These are phyloP conservation scores for Chirona hameri DNA, from an alignment of 2,888 invertebrate species.

Conservation along the genomic window DNA sequence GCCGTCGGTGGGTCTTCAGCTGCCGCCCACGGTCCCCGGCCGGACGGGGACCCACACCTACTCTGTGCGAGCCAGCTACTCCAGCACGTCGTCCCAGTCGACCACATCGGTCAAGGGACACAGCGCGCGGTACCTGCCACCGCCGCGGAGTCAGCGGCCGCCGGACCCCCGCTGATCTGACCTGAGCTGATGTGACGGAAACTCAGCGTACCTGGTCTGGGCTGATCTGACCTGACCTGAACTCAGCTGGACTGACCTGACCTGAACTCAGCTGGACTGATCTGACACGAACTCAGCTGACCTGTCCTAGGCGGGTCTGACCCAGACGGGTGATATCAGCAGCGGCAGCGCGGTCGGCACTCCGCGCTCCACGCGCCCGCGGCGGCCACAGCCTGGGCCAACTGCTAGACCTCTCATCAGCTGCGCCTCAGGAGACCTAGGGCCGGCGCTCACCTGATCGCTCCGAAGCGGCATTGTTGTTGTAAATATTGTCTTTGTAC, in stretches of 20 bases:
- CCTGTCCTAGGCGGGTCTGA: not conserved
- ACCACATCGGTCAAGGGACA: not conserved
- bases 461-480: too few species aligned
- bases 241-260: too few species aligned
- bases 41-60: not conserved
- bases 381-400: too few species aligned
- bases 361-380: too few species aligned
- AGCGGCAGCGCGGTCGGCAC: too few species aligned
- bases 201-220: too few species aligned
- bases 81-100: not conserved
- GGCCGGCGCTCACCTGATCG: too few species aligned
- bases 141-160: not conserved
- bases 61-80: conserved; percentile 5
- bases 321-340: not conserved
- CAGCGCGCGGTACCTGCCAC: not conserved
- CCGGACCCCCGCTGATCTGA: not conserved
- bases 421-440: too few species aligned
- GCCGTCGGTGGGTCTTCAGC: not conserved
- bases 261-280: not conserved
- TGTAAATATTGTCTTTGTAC: too few species aligned
- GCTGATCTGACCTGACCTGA: too few species aligned
- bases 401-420: too few species aligned
- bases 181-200: too few species aligned
- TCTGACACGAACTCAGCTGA: not conserved
- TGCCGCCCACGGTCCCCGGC: not conserved